A percentile compares a stretch with the other conserved stretches of the same genome.
Evolutionary conservation across 2,888 invertebrate species (phyloP).

Genomic region (Drosophila austrosaltans): DNA sequence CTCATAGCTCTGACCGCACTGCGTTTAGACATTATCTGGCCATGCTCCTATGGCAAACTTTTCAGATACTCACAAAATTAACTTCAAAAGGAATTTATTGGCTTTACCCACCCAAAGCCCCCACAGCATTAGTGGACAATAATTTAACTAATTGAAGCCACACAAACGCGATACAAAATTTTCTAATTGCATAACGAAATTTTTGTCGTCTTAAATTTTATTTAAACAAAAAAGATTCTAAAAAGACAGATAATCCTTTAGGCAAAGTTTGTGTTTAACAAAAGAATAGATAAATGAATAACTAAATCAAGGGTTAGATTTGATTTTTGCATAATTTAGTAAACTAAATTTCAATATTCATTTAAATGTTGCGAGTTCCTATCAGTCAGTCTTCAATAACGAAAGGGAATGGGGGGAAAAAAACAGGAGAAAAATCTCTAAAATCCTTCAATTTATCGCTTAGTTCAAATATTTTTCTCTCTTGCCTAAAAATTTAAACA

Average conservation of each 20-base stretch:
- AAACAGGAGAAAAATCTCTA: not conserved
- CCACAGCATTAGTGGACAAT: constrained; percentile 47
- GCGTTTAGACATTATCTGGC: constrained; percentile 57
- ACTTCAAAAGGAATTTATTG: constrained; percentile 69
- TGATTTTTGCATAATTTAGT: too few species aligned
- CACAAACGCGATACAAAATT: not conserved
- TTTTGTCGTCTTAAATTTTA: too few species aligned
- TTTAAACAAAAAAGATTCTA: too few species aligned
- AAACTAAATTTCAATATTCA: too few species aligned
- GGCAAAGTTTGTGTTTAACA: too few species aligned
- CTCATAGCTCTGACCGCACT: constrained; percentile 27
- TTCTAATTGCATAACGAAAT: not conserved
- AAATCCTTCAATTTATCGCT: constrained; percentile 1
- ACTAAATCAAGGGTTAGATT: too few species aligned
- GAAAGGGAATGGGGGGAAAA: not conserved
- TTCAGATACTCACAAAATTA: constrained; percentile 52
- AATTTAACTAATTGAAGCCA: constrained; percentile 46
- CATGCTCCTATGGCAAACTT: constrained; percentile 52
- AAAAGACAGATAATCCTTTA: not conserved
- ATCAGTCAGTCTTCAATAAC: too few species aligned
- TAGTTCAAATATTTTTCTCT: not conserved
- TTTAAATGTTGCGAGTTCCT: too few species aligned
- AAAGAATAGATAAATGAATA: too few species aligned
- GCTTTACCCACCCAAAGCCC: constrained; percentile 47
- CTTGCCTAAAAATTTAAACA: constrained; percentile 56